Evolutionary conservation across 2,113 vertebrate species (phyloP).

Genomic region (Dolichotis patagonum): DNA sequence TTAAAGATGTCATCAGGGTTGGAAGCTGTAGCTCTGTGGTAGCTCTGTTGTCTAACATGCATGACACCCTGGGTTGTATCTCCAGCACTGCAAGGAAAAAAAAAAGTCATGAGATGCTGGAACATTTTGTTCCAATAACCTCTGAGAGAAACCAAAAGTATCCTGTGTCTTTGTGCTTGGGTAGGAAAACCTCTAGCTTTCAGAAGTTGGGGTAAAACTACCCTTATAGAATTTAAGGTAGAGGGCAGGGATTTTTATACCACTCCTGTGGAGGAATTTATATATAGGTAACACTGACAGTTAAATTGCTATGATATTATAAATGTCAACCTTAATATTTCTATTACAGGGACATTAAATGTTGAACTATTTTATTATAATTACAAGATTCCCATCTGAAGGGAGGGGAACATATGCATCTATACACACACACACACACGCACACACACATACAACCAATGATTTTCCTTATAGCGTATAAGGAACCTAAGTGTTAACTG

Average conservation of each 20-base stretch:
- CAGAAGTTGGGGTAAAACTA: background rate
- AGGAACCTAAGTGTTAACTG: background rate
- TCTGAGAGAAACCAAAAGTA: background rate
- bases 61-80: background rate
- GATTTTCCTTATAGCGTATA: background rate
- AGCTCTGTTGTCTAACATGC: no score
- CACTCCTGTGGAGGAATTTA: background rate
- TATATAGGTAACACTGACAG: background rate
- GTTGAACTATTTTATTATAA: slow-evolving; percentile 39
- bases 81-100: background rate
- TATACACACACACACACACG: background rate
- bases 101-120: background rate
- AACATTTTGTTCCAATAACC: background rate
- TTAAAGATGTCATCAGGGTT: background rate
- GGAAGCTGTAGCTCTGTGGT: background rate
- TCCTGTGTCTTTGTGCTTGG: background rate
- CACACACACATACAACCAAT: background rate
- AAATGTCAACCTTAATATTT: slow-evolving; percentile 39
- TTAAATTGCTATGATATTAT: slow-evolving; percentile 35
- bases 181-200: slow-evolving; percentile 23
- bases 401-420: background rate
- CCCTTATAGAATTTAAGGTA: background rate
- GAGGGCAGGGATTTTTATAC: background rate
- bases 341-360: slow-evolving; percentile 57
- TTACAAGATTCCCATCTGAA: slow-evolving; percentile 10